Conservation (phyloP, 2,888 invertebrate species). For the Chorisops tibialis region DNA sequence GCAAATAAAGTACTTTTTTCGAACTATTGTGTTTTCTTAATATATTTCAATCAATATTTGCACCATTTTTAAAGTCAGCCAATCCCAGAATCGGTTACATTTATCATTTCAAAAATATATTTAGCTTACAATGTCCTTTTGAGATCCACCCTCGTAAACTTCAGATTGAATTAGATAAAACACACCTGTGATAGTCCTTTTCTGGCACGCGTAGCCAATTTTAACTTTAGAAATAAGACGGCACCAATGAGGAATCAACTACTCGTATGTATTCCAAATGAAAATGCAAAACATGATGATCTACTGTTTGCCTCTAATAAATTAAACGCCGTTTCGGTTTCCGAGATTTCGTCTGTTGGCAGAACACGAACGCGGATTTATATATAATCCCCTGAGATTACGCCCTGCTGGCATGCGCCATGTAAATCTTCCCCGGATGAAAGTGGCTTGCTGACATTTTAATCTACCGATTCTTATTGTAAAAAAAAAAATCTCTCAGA, state of each 20-base stretch:
- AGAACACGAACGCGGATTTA: conserved; percentile 27
- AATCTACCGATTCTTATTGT: conserved; percentile 26
- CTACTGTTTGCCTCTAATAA: conserved; percentile 18
- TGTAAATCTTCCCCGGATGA: conserved; percentile 27
- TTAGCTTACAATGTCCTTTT: too few relatives aligned
- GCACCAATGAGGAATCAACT: background rate
- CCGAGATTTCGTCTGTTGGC: background rate
- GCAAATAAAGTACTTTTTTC: too few relatives aligned
- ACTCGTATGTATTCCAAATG: background rate
- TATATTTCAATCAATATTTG: too few relatives aligned
- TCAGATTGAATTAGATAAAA: background rate
- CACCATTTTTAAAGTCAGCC: too few relatives aligned
- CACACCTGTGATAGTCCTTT: background rate
- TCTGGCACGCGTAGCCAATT: background rate
- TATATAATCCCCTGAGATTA: conserved; percentile 30
- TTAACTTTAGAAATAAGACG: background rate
- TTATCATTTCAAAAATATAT: too few relatives aligned
- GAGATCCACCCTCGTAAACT: too few relatives aligned
- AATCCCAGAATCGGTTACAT: too few relatives aligned
- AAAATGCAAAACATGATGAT: conserved; percentile 7
- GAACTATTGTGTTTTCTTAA: too few relatives aligned
- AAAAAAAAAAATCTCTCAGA: background rate
- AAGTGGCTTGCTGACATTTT: conserved; percentile 31
- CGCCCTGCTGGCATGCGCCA: conserved; percentile 27
- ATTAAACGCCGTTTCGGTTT: conserved; percentile 11